Conservation (phyloP, 2,113 vertebrate species). For the Crotalus helleri region DNA sequence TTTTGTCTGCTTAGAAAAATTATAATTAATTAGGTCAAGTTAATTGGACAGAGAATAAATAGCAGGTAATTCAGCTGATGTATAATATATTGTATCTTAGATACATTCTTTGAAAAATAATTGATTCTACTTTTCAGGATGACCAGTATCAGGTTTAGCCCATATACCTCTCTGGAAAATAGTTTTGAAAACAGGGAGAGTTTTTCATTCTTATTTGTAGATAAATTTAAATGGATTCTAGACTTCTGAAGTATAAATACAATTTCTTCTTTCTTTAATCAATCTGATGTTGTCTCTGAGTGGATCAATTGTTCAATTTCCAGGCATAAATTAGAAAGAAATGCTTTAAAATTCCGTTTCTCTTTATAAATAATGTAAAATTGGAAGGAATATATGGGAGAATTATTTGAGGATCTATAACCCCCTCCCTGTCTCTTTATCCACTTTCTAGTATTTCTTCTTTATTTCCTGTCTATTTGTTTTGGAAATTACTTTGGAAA, state of each 20-base stretch:
- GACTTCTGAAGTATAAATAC: background rate
- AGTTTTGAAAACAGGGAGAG: background rate
- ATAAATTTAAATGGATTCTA: background rate
- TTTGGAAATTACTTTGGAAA: background rate
- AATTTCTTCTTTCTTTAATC: background rate
- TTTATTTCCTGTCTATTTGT: background rate
- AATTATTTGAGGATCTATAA: background rate
- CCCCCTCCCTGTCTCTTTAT: background rate
- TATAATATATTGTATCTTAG: background rate
- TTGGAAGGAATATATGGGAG: background rate
- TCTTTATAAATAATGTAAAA: background rate
- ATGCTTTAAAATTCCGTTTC: background rate
- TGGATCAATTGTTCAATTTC: background rate
- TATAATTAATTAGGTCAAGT: background rate
- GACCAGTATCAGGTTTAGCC: background rate
- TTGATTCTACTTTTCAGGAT: background rate
- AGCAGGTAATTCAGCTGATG: background rate
- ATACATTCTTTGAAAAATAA: background rate
- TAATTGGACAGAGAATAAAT: background rate
- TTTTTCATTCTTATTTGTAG: background rate
- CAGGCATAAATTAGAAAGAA: background rate
- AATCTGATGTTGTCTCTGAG: background rate
- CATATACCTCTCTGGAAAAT: background rate
- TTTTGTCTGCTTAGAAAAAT: background rate
- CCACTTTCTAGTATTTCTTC: background rate